Percentiles rank a stretch among this genome's conserved stretches.
Evolutionary conservation across 2,113 vertebrate genomes (phyloP).

Genomic region (Barnardius zonarius): DNA sequence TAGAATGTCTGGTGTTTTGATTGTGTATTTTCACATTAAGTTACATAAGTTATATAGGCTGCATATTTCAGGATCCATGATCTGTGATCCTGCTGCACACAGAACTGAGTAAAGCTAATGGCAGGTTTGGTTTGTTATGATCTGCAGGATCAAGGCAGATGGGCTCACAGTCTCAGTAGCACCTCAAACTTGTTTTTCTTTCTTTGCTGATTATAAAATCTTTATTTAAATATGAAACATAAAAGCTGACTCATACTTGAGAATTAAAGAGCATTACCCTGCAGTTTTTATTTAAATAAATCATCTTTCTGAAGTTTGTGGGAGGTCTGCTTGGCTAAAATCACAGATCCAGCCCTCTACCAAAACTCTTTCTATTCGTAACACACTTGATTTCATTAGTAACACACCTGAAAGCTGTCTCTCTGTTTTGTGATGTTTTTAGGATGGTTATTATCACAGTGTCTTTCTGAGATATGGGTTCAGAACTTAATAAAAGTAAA

Average conservation of each 20-base stretch:
- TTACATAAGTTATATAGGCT: slow-evolving; percentile 34
- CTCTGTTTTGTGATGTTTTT: slow-evolving; percentile 2
- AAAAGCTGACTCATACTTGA: slow-evolving; percentile 66
- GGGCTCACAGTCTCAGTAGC: neutral
- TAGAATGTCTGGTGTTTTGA: neutral
- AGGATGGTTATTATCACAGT: neutral
- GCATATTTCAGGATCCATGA: neutral
- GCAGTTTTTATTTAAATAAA: neutral
- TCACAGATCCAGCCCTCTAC: neutral
- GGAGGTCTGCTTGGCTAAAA: neutral
- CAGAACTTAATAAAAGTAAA: neutral
- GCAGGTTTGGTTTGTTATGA: neutral
- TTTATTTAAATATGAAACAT: neutral
- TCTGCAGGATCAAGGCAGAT: neutral
- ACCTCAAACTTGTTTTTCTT: neutral
- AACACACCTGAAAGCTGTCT: neutral
- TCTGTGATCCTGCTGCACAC: neutral
- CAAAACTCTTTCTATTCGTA: neutral
- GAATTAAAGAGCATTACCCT: neutral
- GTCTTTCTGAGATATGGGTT: neutral
- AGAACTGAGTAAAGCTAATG: neutral
- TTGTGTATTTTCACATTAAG: neutral
- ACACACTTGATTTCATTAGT: neutral
- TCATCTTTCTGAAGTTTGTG: slow-evolving; percentile 10
- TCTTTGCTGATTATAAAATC: neutral